Conservation (phyloP, 2,888 invertebrate genomes). For the Beris chalybata region DNA sequence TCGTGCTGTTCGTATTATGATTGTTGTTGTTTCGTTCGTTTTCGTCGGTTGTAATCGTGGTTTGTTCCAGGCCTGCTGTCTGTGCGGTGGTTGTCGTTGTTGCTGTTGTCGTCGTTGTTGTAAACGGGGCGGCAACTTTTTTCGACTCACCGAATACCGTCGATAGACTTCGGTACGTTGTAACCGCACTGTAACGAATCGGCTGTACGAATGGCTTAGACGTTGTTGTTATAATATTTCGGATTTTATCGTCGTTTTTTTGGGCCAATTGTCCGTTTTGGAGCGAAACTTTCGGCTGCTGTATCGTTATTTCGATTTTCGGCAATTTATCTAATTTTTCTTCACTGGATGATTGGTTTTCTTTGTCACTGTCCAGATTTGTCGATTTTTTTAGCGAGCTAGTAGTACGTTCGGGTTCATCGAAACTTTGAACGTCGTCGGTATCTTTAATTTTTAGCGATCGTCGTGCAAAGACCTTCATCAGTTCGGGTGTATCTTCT, state of each 20-base stretch:
- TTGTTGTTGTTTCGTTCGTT: slow-evolving; percentile 29
- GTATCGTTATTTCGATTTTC: slow-evolving; percentile 42
- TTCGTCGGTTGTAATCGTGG: slow-evolving; percentile 34
- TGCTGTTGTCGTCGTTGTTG: slow-evolving; percentile 37
- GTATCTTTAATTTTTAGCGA: slow-evolving; percentile 78
- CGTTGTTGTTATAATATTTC: slow-evolving; percentile 23
- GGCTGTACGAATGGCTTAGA: slow-evolving; percentile 37
- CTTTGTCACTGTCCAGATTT: slow-evolving; percentile 73
- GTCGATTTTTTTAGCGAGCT: slow-evolving; percentile 57
- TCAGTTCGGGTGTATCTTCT: slow-evolving; percentile 75
- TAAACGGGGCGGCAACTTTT: not conserved
- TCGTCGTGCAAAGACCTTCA: slow-evolving; percentile 79
- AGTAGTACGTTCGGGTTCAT: slow-evolving; percentile 41
- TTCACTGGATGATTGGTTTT: slow-evolving; percentile 64
- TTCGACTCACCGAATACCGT: slow-evolving; percentile 25
- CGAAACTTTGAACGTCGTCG: slow-evolving; percentile 19
- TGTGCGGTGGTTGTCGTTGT: slow-evolving; percentile 37
- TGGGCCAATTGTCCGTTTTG: slow-evolving; percentile 3
- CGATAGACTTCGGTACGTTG: slow-evolving; percentile 33
- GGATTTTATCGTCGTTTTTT: slow-evolving; percentile 21
- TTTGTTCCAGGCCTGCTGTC: not conserved
- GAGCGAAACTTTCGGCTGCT: slow-evolving; percentile 16
- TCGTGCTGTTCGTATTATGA: slow-evolving; percentile 35
- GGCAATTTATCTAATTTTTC: slow-evolving; percentile 56
- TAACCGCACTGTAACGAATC: slow-evolving; percentile 31